These are phyloP conservation scores for Coryphaenoides rupestris DNA, from an alignment of 2,113 vertebrate species.

Conservation along the genomic window DNA sequence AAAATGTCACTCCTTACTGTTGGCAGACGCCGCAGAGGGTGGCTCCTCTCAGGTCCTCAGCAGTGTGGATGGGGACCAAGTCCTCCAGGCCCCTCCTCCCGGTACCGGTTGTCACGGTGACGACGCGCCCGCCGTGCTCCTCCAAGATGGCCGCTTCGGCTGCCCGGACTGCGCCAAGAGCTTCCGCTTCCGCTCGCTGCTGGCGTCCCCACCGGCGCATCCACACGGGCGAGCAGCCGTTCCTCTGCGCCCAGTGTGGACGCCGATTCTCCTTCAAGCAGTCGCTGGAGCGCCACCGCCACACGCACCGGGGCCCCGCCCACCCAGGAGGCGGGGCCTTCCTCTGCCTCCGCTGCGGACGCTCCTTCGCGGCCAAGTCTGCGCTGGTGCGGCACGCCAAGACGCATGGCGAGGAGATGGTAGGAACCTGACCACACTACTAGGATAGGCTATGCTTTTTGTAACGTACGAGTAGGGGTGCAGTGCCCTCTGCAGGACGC, in stretches of 20 bases:
- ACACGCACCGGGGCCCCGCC: conserved; percentile 36
- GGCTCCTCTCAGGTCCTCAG: neutral
- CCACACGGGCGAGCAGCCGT: conserved; percentile 70
- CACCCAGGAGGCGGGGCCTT: conserved; percentile 57
- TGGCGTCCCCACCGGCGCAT: conserved; percentile 75
- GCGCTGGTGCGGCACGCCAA: conserved; percentile 59
- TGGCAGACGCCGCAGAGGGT: too few species aligned
- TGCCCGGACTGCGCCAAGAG: conserved; percentile 76
- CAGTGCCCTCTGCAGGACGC: too few species aligned
- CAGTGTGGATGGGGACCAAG: conserved; percentile 6
- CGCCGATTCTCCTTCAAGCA: conserved; percentile 63
- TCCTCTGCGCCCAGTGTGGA: conserved; percentile 56
- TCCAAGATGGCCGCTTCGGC: conserved; percentile 21
- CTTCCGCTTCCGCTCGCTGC: conserved; percentile 77
- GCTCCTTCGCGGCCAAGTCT: conserved; percentile 54
- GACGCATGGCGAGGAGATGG: conserved; percentile 35
- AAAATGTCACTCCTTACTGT: too few species aligned
- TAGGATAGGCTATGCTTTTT: too few species aligned
- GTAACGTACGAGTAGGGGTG: too few species aligned
- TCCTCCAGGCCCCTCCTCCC: conserved; percentile 43
- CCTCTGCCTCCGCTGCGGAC: conserved; percentile 51
- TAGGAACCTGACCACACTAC: too few species aligned
- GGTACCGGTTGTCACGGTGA: neutral
- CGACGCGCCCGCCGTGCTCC: neutral
- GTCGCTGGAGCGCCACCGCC: conserved; percentile 62